Evolutionary conservation across 1,140 invertebrate genomes (phyloP).

Genomic region (Trichogramma pretiosum): DNA sequence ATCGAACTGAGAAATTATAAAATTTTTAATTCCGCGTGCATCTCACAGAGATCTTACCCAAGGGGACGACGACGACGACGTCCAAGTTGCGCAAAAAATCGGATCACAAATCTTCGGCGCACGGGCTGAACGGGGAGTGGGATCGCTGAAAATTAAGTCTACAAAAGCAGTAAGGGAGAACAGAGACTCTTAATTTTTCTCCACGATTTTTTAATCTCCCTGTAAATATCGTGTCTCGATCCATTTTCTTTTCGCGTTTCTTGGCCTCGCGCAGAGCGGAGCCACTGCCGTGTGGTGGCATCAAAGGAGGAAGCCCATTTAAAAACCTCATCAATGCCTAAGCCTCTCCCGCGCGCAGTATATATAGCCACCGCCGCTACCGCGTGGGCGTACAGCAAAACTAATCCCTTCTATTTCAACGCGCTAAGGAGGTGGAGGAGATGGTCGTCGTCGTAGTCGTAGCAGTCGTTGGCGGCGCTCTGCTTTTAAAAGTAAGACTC

Average conservation of each 20-base stretch:
- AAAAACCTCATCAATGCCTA: slow-evolving; percentile 50
- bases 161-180: too few relatives aligned
- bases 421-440: slow-evolving; percentile 26
- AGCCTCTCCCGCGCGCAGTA: too few relatives aligned
- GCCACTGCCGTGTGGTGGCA: slow-evolving; percentile 20
- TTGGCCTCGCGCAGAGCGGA: slow-evolving; percentile 12
- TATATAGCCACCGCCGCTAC: too few relatives aligned
- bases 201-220: slow-evolving; percentile 48
- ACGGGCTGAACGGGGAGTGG: too few relatives aligned
- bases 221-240: slow-evolving; percentile 41
- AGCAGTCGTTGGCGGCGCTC: slow-evolving; percentile 19
- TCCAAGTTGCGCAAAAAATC: too few relatives aligned
- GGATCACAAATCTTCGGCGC: too few relatives aligned
- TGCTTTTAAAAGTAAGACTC: slow-evolving; percentile 45
- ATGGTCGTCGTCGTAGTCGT: background rate
- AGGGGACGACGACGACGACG: too few relatives aligned
- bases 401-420: slow-evolving; percentile 49
- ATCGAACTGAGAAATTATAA: too few relatives aligned
- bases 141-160: too few relatives aligned
- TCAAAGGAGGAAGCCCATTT: slow-evolving; percentile 49
- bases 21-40: too few relatives aligned
- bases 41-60: too few relatives aligned
- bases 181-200: slow-evolving; percentile 49
- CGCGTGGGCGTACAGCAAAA: slow-evolving; percentile 37
- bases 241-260: slow-evolving; percentile 22